Percentiles rank a stretch among this genome's conserved stretches.
Evolutionary conservation across 2,797 vertebrate species (phyloP).

Genomic region (Cercopithecus petaurista): DNA sequence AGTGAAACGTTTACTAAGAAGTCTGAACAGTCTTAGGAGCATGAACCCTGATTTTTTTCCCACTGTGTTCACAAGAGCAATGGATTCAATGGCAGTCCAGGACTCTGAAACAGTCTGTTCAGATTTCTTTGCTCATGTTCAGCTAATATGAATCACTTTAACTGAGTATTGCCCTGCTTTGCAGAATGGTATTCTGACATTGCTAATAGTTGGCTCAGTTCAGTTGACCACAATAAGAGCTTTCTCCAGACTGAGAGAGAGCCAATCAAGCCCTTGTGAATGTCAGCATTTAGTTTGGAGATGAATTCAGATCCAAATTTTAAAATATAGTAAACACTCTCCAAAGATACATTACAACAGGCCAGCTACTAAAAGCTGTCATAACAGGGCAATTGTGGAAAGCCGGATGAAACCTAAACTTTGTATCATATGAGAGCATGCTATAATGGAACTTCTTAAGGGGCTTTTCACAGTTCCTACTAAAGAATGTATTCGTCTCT

Average conservation of each 20-base stretch:
- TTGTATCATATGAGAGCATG: neutral
- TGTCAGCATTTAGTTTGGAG: slow-evolving; percentile 69
- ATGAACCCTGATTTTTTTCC: slow-evolving; percentile 72
- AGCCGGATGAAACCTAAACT: slow-evolving; percentile 11
- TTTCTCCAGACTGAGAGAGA: slow-evolving; percentile 79
- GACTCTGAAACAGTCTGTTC: slow-evolving; percentile 70
- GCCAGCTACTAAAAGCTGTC: slow-evolving; percentile 53
- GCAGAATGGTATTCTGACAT: slow-evolving; percentile 78
- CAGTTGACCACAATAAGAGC: slow-evolving; percentile 77
- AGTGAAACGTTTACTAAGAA: slow-evolving; percentile 76
- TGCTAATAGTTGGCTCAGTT: slow-evolving; percentile 81
- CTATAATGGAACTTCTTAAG: neutral
- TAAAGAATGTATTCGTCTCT: neutral
- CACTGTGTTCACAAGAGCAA: slow-evolving; percentile 65
- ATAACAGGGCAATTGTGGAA: slow-evolving; percentile 36
- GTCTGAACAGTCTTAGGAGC: slow-evolving; percentile 70
- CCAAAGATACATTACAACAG: slow-evolving; percentile 52
- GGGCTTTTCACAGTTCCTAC: neutral
- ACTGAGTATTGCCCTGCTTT: slow-evolving; percentile 72
- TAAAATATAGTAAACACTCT: slow-evolving; percentile 66
- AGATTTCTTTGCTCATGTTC: slow-evolving; percentile 65
- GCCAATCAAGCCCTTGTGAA: slow-evolving; percentile 72
- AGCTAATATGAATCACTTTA: slow-evolving; percentile 73
- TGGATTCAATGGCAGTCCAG: slow-evolving; percentile 57
- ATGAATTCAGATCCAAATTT: slow-evolving; percentile 57